A percentile compares a stretch with the other conserved stretches of the same genome.
Conservation (phyloP, 2,888 invertebrate genomes). For the Lasioglossum leucozonium region DNA sequence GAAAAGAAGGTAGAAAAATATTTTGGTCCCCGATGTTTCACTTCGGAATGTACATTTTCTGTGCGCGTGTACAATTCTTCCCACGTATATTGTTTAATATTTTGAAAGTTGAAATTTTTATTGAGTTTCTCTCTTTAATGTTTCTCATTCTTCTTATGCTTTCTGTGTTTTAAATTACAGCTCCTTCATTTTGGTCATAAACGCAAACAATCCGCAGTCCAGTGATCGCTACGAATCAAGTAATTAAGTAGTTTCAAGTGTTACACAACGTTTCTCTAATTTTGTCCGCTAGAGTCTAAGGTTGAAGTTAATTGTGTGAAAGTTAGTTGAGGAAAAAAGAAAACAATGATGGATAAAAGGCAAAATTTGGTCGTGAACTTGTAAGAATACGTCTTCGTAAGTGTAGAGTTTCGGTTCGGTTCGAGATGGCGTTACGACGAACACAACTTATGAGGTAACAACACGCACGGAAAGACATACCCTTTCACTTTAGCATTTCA, state of each 20-base stretch:
- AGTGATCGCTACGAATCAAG: not conserved
- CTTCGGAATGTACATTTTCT: not conserved
- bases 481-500: conserved; percentile 83
- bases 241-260: not conserved
- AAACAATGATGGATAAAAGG: not conserved
- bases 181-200: not conserved
- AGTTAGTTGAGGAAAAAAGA: not conserved
- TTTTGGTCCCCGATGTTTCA: not conserved
- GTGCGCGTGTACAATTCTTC: too few species aligned
- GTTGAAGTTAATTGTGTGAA: not conserved
- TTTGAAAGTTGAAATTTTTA: too few species aligned
- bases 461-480: conserved; percentile 76
- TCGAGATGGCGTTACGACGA: conserved; percentile 71
- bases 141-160: not conserved
- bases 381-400: not conserved
- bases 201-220: too few species aligned
- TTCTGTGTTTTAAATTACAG: not conserved
- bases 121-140: too few species aligned
- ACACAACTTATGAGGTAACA: conserved; percentile 78
- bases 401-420: conserved; percentile 41
- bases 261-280: not conserved
- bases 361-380: not conserved
- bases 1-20: not conserved
- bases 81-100: too few species aligned
- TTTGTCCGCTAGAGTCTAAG: not conserved